Evolutionary conservation across 2,888 invertebrate genomes (phyloP).

Genomic region (Barypeithes pellucidus): DNA sequence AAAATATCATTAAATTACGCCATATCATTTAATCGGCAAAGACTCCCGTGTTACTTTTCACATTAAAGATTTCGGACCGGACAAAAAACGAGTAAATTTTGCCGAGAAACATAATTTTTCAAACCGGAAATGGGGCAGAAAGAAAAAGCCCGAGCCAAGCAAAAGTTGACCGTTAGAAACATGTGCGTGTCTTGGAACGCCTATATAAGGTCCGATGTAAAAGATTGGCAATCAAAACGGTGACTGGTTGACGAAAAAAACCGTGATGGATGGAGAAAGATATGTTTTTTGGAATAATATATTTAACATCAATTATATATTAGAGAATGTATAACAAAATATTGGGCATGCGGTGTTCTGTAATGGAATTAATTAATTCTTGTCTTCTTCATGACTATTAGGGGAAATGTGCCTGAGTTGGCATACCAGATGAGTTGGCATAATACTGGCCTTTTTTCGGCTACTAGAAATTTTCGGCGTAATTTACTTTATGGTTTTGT

Average conservation of each 20-base stretch:
- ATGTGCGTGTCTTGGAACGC: conserved; percentile 9
- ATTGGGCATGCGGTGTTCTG: too few species aligned
- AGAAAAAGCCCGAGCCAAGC: conserved; percentile 28
- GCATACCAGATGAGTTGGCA: too few species aligned
- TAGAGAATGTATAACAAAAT: too few species aligned
- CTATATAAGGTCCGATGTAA: conserved; percentile 10
- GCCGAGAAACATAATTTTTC: conserved; percentile 44
- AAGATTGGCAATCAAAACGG: conserved; percentile 20
- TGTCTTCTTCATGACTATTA: too few species aligned
- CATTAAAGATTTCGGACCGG: conserved; percentile 23
- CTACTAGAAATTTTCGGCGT: too few species aligned
- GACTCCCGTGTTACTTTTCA: conserved; percentile 1
- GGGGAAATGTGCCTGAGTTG: too few species aligned
- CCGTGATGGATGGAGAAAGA: not conserved
- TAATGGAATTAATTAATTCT: too few species aligned
- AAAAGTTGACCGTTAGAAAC: conserved; percentile 24
- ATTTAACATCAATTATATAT: not conserved
- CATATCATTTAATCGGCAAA: not conserved
- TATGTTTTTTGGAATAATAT: not conserved
- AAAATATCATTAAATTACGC: conserved; percentile 10
- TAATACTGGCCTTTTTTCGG: too few species aligned
- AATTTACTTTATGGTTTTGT: too few species aligned
- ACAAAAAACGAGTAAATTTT: conserved; percentile 38
- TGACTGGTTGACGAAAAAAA: conserved; percentile 5
- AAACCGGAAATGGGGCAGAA: conserved; percentile 31